These are phyloP conservation scores for Teinopalpus imperialis DNA, from an alignment of 2,888 invertebrate species.

Conservation along the genomic window DNA sequence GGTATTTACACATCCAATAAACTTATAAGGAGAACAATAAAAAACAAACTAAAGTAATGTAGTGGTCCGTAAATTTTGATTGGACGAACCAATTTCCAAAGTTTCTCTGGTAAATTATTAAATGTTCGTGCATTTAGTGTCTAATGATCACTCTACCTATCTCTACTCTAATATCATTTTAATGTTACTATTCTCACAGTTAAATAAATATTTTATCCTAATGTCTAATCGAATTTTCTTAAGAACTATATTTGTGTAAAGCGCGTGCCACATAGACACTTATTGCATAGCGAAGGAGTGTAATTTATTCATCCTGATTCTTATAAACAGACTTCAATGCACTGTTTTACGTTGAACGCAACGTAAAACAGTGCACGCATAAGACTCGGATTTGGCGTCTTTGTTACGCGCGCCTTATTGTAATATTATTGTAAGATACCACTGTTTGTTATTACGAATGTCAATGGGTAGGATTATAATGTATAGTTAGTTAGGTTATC, in stretches of 20 bases:
- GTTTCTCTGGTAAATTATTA: neutral
- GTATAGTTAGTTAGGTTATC: conserved; percentile 56
- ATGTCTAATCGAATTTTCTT: conserved; percentile 44
- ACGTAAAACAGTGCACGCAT: no score
- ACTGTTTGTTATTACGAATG: conserved; percentile 41
- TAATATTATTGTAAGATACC: conserved; percentile 51
- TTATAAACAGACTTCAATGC: no score
- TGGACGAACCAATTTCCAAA: conserved; percentile 5
- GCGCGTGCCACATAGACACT: no score
- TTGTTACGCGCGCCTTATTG: no score
- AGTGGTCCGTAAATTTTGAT: no score
- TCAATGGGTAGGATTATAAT: conserved; percentile 24
- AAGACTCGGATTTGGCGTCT: no score
- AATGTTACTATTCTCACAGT: conserved; percentile 19
- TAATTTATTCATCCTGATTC: no score
- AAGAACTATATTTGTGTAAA: conserved; percentile 36
- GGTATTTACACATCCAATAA: conserved; percentile 3
- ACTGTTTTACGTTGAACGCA: no score
- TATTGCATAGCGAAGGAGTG: no score
- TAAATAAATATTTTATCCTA: conserved; percentile 16
- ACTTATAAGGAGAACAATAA: neutral
- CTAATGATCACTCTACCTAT: conserved; percentile 5
- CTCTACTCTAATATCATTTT: conserved; percentile 17
- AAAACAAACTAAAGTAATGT: no score
- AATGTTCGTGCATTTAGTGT: conserved; percentile 9